Conservation (phyloP, 1,140 invertebrate genomes). For the Nasonia vitripennis region DNA sequence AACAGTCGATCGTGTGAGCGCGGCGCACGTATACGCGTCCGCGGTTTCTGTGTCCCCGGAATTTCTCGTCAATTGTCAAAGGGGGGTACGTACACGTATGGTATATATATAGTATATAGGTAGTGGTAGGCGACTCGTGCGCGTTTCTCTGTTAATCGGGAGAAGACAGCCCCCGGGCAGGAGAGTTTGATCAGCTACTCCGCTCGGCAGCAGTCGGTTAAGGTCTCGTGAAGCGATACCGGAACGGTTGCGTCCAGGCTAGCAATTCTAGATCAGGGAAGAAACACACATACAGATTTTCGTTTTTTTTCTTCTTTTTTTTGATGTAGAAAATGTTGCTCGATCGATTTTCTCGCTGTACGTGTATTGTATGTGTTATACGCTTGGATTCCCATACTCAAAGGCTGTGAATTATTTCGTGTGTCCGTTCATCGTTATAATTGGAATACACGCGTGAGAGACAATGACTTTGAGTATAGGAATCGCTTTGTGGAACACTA, state of each 20-base stretch:
- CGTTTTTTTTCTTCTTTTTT: not conserved
- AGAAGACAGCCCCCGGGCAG: not conserved
- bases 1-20: not conserved
- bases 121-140: not conserved
- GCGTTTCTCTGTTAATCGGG: not conserved
- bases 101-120: not conserved
- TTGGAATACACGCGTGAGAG: not conserved
- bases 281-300: slow-evolving; percentile 55
- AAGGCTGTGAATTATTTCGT: not conserved
- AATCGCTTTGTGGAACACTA: not conserved
- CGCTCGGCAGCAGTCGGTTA: slow-evolving; percentile 51
- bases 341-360: not conserved
- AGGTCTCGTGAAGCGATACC: slow-evolving; percentile 74
- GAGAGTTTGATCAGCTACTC: slow-evolving; percentile 20
- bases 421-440: no score
- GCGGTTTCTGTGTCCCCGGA: not conserved
- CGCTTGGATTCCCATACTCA: not conserved
- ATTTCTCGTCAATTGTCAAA: slow-evolving; percentile 9
- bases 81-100: not conserved
- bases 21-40: no score
- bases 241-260: slow-evolving; percentile 70
- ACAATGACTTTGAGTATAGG: not conserved
- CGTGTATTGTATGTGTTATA: no score
- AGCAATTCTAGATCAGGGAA: slow-evolving; percentile 71
- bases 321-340: not conserved